Conservation (phyloP, 2,888 invertebrate species). For the Ceramica pisi region DNA sequence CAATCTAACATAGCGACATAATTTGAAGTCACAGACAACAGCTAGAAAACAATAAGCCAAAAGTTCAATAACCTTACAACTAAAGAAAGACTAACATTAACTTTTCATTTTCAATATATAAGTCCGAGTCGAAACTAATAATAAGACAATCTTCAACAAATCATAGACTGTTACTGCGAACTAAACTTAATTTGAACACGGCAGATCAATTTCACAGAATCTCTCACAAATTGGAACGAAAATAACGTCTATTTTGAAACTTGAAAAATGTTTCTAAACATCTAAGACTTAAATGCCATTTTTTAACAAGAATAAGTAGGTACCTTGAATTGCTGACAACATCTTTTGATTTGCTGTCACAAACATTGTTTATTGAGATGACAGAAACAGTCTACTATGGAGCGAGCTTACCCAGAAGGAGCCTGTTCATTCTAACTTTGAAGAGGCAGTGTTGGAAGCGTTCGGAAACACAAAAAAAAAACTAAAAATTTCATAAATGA, state of each 20-base stretch:
- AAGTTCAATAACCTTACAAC: neutral
- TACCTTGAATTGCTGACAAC: neutral
- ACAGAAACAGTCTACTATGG: too few species aligned
- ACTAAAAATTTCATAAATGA: too few species aligned
- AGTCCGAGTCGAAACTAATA: slow-evolving; percentile 11
- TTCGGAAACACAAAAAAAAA: too few species aligned
- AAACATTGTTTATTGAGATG: too few species aligned
- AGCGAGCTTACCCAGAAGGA: too few species aligned
- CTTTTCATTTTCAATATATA: slow-evolving; percentile 4
- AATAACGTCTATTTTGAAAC: slow-evolving; percentile 14
- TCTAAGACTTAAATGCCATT: neutral
- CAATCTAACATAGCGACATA: too few species aligned
- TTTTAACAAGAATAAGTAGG: neutral
- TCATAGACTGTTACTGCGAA: slow-evolving; percentile 17
- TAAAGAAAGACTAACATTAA: slow-evolving; percentile 3
- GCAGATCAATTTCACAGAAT: slow-evolving; percentile 38
- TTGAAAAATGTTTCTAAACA: neutral
- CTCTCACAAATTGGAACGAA: slow-evolving; percentile 42
- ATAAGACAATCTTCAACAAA: slow-evolving; percentile 24
- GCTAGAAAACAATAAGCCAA: too few species aligned
- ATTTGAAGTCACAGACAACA: too few species aligned
- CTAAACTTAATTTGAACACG: slow-evolving; percentile 23
- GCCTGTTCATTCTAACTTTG: too few species aligned
- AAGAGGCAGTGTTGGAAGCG: too few species aligned
- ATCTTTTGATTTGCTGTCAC: neutral